Conservation (phyloP, 2,797 vertebrate genomes). For the Petrocephalus sullivani region DNA sequence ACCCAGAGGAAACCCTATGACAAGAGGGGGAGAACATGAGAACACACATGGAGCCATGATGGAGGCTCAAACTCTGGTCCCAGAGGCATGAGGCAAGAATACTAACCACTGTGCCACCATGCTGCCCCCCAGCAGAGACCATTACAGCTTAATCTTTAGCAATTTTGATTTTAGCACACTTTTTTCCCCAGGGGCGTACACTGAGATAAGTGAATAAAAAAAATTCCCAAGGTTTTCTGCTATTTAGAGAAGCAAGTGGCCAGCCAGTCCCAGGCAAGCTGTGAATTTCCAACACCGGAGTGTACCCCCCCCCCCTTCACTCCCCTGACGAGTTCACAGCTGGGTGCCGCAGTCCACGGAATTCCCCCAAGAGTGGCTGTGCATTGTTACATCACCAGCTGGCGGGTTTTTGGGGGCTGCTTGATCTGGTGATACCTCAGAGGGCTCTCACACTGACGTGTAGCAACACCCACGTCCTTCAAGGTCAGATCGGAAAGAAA, state of each 20-base stretch:
- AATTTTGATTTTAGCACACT: neutral
- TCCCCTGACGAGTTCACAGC: slow-evolving; percentile 5
- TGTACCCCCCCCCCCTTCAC: neutral
- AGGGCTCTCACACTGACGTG: neutral
- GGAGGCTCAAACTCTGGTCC: neutral
- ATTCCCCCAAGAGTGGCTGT: neutral
- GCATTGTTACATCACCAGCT: neutral
- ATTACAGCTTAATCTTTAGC: neutral
- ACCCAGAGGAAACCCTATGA: too few species aligned
- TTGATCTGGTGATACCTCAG: neutral
- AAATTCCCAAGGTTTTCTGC: neutral
- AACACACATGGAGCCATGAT: neutral
- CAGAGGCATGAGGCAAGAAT: neutral
- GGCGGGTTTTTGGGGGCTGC: neutral
- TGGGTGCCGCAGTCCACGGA: neutral
- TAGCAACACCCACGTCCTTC: neutral
- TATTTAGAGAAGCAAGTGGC: neutral
- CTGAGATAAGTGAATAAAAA: neutral
- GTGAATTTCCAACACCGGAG: neutral
- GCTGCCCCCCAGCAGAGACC: neutral
- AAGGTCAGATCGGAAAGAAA: neutral
- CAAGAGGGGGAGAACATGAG: too few species aligned
- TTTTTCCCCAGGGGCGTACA: neutral
- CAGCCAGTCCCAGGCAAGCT: neutral
- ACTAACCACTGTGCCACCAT: neutral